Evolutionary conservation across 1,140 invertebrate genomes (phyloP), one percentile per base, ranked within the genome.

Genomic region (Prorops nasuta): DNA sequence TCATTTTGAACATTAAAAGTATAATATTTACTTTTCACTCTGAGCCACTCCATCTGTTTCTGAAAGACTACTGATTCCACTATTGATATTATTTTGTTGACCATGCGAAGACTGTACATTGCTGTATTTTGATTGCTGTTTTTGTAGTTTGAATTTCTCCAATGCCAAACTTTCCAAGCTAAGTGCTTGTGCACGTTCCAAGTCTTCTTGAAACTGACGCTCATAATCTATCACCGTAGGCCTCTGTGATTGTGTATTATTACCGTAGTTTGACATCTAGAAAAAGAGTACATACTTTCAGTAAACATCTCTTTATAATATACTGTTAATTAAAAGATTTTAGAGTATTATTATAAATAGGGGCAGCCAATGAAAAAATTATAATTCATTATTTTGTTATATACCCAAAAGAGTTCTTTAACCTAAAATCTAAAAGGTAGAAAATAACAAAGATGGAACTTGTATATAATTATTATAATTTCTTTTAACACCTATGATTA

Each of bases 81-180:
- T 51, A 24, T 44, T 45, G 40, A 60, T 49, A 51, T 56, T 58
- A 46, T 62, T 63, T 51, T 72, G 49, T 31, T 47, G 14, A 47
- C 20, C 31, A 31, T 50, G 60, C 14, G 43, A 35, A 45, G 68
- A 51, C 7, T 58, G 62, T 9, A 53, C 54, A 49, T 57, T 57
- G 34, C 24, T 45, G 41, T 51, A 65, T 3, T 74, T 66, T 12
- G 60, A 61, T 50, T 77, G 73, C 51, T 80, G 73, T 55, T 83
- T 84, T 65, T 86, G 81, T 36, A 86, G 80, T 64, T 84, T 81
- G 72, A 90, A 91, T 67, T 90, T 85, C 69, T 93, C 90, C 57
- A 91, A 75, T 6, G 89, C 90, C 49, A 91, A 78, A 66, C 85
- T 90, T 77, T 92, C 90, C 62, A 94, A 80, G 76, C 90, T 92